Conservation (phyloP, 2,888 invertebrate genomes). For the Phania funesta region DNA sequence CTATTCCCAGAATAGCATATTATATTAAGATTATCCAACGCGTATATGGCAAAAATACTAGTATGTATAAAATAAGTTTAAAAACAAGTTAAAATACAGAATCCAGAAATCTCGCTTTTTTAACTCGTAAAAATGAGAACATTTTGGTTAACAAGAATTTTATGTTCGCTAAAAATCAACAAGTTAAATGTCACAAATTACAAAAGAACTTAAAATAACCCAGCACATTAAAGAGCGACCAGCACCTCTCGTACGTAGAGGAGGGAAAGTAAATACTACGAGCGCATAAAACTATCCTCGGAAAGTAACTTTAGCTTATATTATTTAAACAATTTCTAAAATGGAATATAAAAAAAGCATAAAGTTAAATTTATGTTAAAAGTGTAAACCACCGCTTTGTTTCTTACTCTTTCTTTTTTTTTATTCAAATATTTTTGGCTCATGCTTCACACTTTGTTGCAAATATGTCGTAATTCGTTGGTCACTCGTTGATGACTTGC, state of each 20-base stretch:
- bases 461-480: background rate
- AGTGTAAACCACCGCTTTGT: background rate
- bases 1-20: conserved; percentile 45
- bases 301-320: background rate
- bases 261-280: background rate
- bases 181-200: background rate
- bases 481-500: background rate
- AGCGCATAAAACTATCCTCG: background rate
- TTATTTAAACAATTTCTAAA: conserved; percentile 13
- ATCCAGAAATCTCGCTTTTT: background rate
- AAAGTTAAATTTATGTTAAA: conserved; percentile 30
- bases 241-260: background rate
- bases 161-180: conserved; percentile 1
- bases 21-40: conserved; percentile 50
- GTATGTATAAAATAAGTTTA: conserved; percentile 20
- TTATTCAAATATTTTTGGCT: background rate
- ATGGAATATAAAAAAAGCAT: conserved; percentile 5
- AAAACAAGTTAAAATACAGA: conserved; percentile 15
- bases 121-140: background rate
- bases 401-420: background rate
- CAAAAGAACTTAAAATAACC: background rate
- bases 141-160: conserved; percentile 18
- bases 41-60: conserved; percentile 27
- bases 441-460: background rate
- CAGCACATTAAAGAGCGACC: background rate